These are phyloP conservation scores for Natrix natrix DNA, from an alignment of 2,797 vertebrate species.

Conservation along the genomic window DNA sequence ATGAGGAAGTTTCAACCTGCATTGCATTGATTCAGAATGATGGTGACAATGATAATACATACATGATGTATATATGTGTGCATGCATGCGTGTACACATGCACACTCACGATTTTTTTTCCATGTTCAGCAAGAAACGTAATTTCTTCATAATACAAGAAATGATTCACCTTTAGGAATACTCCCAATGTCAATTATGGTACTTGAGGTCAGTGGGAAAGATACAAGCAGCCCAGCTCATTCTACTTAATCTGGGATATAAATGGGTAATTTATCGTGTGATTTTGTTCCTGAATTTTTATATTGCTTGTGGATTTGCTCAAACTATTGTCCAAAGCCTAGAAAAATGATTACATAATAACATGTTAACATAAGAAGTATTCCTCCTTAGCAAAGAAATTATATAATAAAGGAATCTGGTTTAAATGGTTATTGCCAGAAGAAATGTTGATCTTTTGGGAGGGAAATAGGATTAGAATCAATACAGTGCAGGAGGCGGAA, in stretches of 20 bases:
- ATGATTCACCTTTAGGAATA: neutral
- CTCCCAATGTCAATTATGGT: neutral
- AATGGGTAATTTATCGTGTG: neutral
- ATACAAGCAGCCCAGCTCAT: neutral
- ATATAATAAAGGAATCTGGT: no score
- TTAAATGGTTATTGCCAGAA: no score
- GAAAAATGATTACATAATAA: neutral
- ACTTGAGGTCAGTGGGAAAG: neutral
- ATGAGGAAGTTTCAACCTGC: neutral
- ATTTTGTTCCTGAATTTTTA: neutral
- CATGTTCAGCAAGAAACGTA: neutral
- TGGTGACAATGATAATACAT: neutral
- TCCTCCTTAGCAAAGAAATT: no score
- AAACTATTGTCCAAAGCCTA: neutral
- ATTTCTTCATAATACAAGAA: neutral
- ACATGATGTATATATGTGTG: no score
- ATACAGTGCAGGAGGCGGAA: no score
- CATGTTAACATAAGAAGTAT: no score
- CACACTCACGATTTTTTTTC: neutral
- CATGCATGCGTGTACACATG: neutral
- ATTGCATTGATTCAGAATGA: neutral
- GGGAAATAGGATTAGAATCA: no score
- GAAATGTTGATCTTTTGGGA: no score
- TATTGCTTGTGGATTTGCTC: neutral
- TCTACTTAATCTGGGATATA: neutral